Evolutionary conservation across 2,113 vertebrate species (phyloP).

Genomic region (Isichthys henryi): DNA sequence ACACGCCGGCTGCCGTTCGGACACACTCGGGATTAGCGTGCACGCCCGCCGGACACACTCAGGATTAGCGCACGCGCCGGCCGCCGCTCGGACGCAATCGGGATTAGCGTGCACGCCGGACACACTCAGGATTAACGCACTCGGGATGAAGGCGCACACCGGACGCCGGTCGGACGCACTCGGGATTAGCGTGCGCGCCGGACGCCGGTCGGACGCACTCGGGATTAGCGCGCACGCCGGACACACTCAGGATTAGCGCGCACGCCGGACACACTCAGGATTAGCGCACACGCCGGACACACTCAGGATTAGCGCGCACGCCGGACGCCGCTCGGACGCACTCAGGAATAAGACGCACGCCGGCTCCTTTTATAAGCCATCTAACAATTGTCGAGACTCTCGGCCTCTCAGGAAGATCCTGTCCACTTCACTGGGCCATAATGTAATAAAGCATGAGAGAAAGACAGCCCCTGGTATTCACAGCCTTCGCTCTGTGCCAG

Average conservation of each 20-base stretch:
- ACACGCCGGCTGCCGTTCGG: conserved; percentile 17
- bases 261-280: conserved; percentile 14
- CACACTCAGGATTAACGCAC: no score
- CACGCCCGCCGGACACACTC: neutral
- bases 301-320: conserved; percentile 27
- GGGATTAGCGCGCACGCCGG: no score
- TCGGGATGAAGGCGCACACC: conserved; percentile 27
- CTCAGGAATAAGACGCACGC: conserved; percentile 28
- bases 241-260: no score
- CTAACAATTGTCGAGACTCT: conserved; percentile 4
- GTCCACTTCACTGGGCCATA: conserved; percentile 31
- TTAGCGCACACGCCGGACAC: conserved; percentile 10
- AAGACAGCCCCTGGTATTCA: conserved; percentile 22
- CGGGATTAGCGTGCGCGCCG: conserved; percentile 32
- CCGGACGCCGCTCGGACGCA: conserved; percentile 16
- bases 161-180: conserved; percentile 17
- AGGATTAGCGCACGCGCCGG: no score
- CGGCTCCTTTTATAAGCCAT: conserved; percentile 15
- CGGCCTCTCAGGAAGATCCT: conserved; percentile 17
- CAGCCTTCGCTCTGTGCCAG: conserved; percentile 28
- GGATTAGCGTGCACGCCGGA: no score
- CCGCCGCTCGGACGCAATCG: no score
- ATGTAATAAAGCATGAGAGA: conserved; percentile 46
- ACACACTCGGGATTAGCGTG: conserved; percentile 28
- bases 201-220: neutral